Percentiles rank a stretch among this genome's conserved stretches.
Conservation (phyloP, 2,797 vertebrate genomes). For the Lepus townsendii region DNA sequence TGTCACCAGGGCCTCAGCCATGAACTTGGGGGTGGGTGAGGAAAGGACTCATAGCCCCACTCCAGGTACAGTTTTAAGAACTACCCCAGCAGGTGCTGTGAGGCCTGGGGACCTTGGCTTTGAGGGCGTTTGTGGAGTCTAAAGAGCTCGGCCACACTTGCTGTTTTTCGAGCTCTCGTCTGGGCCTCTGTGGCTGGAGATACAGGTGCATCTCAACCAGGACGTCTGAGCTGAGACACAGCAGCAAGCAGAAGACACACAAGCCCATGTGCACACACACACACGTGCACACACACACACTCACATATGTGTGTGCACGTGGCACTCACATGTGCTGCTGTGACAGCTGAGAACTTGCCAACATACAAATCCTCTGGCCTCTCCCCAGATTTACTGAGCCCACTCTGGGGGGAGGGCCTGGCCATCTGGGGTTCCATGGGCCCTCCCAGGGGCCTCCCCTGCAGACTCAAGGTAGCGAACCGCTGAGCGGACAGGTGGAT, state of each 20-base stretch:
- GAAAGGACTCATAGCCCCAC: too few species aligned
- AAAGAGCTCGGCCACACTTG: background rate
- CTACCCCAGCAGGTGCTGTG: too few species aligned
- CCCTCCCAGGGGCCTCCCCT: background rate
- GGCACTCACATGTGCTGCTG: rapidly evolving
- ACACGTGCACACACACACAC: rapidly evolving
- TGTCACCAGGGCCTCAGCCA: background rate
- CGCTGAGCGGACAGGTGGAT: background rate
- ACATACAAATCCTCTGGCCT: background rate
- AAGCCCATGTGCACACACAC: background rate
- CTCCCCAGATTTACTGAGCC: background rate
- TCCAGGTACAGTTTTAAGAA: too few species aligned
- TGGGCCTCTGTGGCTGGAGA: background rate
- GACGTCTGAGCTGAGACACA: background rate
- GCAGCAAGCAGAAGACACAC: background rate
- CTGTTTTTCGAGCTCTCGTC: background rate
- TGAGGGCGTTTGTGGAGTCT: background rate
- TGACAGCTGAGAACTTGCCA: background rate
- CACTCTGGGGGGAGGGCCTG: too few species aligned
- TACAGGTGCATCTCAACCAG: rapidly evolving
- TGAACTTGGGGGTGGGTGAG: background rate
- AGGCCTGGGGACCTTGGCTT: background rate
- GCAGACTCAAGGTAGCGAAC: background rate
- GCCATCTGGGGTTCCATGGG: background rate
- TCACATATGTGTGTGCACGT: too few species aligned